Conservation (phyloP, 2,113 vertebrate genomes). For the Rhea americana region DNA sequence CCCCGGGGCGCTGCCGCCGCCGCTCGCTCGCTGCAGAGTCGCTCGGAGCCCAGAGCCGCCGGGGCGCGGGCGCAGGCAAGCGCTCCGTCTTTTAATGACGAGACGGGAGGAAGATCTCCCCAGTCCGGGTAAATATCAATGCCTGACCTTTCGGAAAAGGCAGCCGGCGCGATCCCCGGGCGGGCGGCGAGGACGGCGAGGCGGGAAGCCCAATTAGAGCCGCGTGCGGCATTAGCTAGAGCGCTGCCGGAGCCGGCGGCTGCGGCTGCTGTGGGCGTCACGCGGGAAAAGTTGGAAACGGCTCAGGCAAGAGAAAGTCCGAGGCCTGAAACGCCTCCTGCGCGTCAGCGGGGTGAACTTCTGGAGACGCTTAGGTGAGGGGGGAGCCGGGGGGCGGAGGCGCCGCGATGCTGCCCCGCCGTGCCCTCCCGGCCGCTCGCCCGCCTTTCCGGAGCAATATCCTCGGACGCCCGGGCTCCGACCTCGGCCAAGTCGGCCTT, state of each 20-base stretch:
- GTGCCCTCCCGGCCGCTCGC: not conserved
- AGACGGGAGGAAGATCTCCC: not conserved
- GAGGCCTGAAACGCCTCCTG: not conserved
- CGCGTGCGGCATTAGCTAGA: rapidly evolving
- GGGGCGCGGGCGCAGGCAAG: rapidly evolving
- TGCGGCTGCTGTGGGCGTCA: rapidly evolving
- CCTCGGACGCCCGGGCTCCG: slow-evolving; percentile 67
- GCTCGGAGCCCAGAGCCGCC: rapidly evolving
- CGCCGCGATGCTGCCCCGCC: no score
- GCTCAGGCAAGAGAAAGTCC: not conserved
- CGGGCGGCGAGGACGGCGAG: not conserved
- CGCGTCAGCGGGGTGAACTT: not conserved
- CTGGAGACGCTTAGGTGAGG: not conserved
- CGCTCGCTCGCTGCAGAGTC: not conserved
- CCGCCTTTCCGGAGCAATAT: slow-evolving; percentile 55
- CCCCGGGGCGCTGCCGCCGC: not conserved
- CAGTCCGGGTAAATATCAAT: slow-evolving; percentile 33
- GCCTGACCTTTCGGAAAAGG: slow-evolving; percentile 8
- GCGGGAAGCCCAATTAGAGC: rapidly evolving
- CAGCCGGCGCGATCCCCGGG: rapidly evolving
- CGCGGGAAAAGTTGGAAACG: rapidly evolving
- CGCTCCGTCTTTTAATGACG: not conserved
- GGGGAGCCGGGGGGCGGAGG: not conserved
- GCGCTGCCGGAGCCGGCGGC: not conserved
- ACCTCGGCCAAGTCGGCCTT: slow-evolving; percentile 69